These are phyloP conservation scores for Sclerurus mexicanus DNA, from an alignment of 2,113 vertebrate species.

Conservation along the genomic window DNA sequence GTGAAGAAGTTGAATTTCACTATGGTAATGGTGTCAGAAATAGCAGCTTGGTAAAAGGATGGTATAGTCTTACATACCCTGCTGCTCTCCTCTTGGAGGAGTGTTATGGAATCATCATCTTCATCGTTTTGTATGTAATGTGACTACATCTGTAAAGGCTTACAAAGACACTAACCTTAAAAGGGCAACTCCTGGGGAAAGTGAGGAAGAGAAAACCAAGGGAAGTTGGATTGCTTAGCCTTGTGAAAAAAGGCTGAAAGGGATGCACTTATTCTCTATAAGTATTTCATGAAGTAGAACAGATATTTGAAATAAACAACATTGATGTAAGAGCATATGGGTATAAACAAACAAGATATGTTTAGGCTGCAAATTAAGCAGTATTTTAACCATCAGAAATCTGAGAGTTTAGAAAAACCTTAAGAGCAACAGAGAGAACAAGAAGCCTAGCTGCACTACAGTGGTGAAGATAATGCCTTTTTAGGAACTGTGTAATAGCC, in stretches of 20 bases:
- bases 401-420: neutral
- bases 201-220: neutral
- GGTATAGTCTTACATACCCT: neutral
- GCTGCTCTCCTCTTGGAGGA: neutral
- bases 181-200: neutral
- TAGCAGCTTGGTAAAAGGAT: neutral
- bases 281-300: neutral
- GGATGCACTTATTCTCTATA: neutral
- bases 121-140: neutral
- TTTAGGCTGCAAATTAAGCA: neutral
- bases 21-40: constrained; percentile 43
- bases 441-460: neutral
- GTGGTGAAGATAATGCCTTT: neutral
- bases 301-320: neutral
- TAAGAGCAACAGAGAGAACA: neutral
- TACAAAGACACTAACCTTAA: neutral
- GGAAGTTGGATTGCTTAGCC: neutral
- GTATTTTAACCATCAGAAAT: neutral
- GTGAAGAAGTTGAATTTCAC: constrained; percentile 36
- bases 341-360: neutral
- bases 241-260: neutral
- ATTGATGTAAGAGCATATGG: neutral
- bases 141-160: neutral
- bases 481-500: neutral
- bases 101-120: neutral